A percentile compares a stretch with the other conserved stretches of the same genome.
phyloP scores from a whole-genome alignment of 2,888 invertebrate genomes.

The Tetanocera ferruginea region DNA sequence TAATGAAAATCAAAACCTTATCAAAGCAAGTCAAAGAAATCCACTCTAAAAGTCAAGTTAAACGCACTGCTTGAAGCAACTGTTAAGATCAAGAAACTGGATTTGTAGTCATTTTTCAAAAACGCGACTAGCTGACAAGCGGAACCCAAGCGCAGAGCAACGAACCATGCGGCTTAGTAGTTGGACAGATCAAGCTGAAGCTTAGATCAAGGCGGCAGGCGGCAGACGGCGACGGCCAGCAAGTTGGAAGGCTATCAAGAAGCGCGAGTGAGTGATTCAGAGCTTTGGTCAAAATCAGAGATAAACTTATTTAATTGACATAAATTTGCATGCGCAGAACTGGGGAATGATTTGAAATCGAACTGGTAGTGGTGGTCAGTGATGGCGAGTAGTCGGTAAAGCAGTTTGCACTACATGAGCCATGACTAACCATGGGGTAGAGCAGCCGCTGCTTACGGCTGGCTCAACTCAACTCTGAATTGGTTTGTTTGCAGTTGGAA shows the following conservation, averaged over 20 bases:
- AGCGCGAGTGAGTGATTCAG: neutral
- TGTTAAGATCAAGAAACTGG: neutral
- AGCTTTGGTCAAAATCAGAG: neutral
- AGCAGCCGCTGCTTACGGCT: neutral
- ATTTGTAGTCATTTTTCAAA: neutral
- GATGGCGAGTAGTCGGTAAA: neutral
- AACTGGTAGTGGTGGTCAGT: neutral
- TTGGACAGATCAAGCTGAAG: neutral
- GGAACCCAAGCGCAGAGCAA: neutral
- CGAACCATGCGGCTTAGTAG: neutral
- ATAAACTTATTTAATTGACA: conserved; percentile 17
- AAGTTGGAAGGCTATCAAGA: too few species aligned
- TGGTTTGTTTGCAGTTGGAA: too few species aligned
- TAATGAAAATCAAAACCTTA: neutral
- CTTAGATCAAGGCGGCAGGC: neutral
- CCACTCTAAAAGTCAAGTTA: conserved; percentile 18
- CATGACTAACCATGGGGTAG: neutral
- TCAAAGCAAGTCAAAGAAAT: conserved; percentile 15
- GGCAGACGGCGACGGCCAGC: too few species aligned
- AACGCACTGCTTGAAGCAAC: neutral
- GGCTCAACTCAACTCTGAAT: neutral
- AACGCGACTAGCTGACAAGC: neutral
- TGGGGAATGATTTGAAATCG: neutral
- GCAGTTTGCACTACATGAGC: neutral
- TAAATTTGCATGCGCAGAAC: conserved; percentile 12